A percentile compares a stretch with the other conserved stretches of the same genome.
These are phyloP conservation scores for Ptiloglossa arizonensis DNA, from an alignment of 1,140 invertebrate genomes.

Conservation along the genomic window DNA sequence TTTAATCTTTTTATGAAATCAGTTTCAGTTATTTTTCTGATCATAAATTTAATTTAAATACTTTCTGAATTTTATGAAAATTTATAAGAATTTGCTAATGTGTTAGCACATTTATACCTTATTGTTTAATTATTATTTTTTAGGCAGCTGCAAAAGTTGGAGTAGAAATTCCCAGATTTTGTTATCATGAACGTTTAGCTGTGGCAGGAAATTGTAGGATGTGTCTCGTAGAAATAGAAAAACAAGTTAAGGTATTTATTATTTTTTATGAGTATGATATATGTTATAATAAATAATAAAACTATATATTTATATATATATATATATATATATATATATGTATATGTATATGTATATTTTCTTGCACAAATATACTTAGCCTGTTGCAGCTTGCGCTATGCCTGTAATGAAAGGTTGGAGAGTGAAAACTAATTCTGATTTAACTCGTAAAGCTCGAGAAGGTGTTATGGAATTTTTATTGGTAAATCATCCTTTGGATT, in stretches of 20 bases:
- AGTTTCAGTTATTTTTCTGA: background rate
- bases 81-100: background rate
- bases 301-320: slow-evolving; percentile 1
- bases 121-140: slow-evolving; percentile 60
- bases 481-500: slow-evolving; percentile 99
- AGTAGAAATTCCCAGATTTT: slow-evolving; percentile 99
- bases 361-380: slow-evolving; percentile 85
- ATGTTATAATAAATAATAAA: background rate
- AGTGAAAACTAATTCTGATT: slow-evolving; percentile 98
- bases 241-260: slow-evolving; percentile 88
- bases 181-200: slow-evolving; percentile 98
- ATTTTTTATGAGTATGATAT: background rate
- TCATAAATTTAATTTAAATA: background rate
- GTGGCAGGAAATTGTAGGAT: slow-evolving; percentile 99
- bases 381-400: slow-evolving; percentile 99
- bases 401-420: slow-evolving; percentile 99
- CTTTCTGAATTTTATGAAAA: background rate
- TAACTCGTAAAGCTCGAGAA: slow-evolving; percentile 96
- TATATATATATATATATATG: background rate
- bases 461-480: slow-evolving; percentile 99
- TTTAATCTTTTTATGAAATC: background rate
- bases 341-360: background rate
- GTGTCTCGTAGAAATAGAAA: slow-evolving; percentile 99
- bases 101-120: background rate
- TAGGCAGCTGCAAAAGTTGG: slow-evolving; percentile 97